Percentiles rank a stretch among this genome's conserved stretches.
Conservation (phyloP, 2,113 vertebrate genomes). For the Gadus chalcogrammus region DNA sequence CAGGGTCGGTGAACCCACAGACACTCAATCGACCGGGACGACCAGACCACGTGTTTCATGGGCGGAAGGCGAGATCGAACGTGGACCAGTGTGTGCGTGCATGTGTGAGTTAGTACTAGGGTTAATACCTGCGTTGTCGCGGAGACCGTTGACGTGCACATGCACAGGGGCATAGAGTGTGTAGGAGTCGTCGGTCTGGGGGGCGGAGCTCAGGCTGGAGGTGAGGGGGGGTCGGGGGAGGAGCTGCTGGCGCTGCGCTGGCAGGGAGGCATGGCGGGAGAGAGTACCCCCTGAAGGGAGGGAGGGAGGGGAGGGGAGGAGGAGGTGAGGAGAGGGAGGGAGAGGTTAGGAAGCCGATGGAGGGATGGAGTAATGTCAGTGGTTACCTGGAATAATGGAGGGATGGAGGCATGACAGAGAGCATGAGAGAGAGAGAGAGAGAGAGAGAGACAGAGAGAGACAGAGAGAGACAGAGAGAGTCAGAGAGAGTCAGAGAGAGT, state of each 20-base stretch:
- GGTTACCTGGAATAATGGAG: neutral
- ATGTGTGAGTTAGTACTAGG: neutral
- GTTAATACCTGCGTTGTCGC: slow-evolving; percentile 56
- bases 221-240: slow-evolving; percentile 64
- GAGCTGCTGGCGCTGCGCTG: slow-evolving; percentile 74
- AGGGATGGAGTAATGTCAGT: neutral
- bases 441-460: neutral
- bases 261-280: slow-evolving; percentile 75
- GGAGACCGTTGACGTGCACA: slow-evolving; percentile 51
- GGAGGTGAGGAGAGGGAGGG: neutral
- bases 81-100: neutral
- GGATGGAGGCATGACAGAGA: neutral
- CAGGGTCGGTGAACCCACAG: too few species aligned
- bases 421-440: neutral
- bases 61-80: neutral
- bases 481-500: neutral
- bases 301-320: neutral
- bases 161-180: slow-evolving; percentile 60
- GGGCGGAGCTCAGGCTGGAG: slow-evolving; percentile 55
- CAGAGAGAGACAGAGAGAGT: neutral
- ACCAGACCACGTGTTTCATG: neutral
- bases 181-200: slow-evolving; percentile 73
- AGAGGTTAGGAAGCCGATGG: neutral
- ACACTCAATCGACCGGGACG: too few species aligned
- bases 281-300: slow-evolving; percentile 77